Evolutionary conservation across 2,888 invertebrate genomes (phyloP), one percentile per base, ranked within the genome.

Genomic region (Bombylius major): DNA sequence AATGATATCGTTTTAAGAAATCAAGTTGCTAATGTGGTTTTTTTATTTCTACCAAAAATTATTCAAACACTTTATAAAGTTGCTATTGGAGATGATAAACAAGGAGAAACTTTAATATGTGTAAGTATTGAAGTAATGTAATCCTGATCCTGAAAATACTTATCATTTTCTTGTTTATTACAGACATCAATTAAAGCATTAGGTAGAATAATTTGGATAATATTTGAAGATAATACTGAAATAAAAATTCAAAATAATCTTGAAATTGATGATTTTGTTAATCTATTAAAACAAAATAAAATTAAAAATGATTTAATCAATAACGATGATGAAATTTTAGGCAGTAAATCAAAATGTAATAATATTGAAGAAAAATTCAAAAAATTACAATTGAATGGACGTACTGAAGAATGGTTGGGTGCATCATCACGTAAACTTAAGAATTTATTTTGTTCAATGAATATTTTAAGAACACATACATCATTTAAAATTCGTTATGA

Each of bases 401-500:
- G 71, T 3, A 66, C 64, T 1, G 59, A 64, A 5, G 66, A 75
- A 44, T 83, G 82, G 74, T 64, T 70, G 4, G 48, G 60, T 44
- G 66, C 66, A n/a, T 68, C 74, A 13, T 69, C 70, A 36, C 67
- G 60, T 6, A 69, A 66, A 51, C 56, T 75, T n/a, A 64, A 63
- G 2, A 57, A 63, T 5, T 65, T 70, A 32, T 65, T 71, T 4
- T 68, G 67, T 42, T 75, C 79, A 53, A 70, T 86, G 13, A 69
- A 75, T 5, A 70, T 72, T 44, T 67, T 87, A 36, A 76, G 79
- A 2, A 76, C 78, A 4, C 82, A 87, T 68, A 75, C 79, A 3
- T 82, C 86, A 61, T 70, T 69, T 51, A 76, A 71, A 69, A 83
- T 89, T 56, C 75, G 87, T 51, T 69, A 70, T 53, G 83, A 84